A percentile compares a stretch with the other conserved stretches of the same genome.
phyloP scores from a whole-genome alignment of 2,113 vertebrate genomes.

The Asarcornis scutulata region DNA sequence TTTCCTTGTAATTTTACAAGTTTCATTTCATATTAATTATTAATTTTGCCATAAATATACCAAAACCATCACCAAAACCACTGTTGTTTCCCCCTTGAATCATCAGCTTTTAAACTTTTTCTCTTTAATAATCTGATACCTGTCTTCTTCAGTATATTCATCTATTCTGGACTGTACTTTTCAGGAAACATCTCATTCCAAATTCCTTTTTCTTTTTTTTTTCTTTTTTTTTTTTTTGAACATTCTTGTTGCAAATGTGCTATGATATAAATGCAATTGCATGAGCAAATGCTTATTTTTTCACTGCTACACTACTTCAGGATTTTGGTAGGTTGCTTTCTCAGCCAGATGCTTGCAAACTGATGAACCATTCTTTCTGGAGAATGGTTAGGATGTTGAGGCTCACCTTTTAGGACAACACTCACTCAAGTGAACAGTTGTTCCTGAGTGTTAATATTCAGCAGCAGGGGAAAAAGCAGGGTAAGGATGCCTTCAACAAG shows the following conservation, averaged over 20 bases:
- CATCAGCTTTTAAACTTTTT: not conserved
- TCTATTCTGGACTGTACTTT: not conserved
- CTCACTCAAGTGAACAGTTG: not conserved
- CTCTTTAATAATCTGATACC: not conserved
- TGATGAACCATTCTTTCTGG: not conserved
- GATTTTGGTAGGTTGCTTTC: not conserved
- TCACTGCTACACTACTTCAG: not conserved
- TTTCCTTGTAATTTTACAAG: not conserved
- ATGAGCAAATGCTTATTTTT: not conserved
- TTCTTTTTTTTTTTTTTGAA: not conserved
- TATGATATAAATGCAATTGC: not conserved
- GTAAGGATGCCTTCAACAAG: not conserved
- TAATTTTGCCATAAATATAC: not conserved
- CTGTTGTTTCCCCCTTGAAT: not conserved
- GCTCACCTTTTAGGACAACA: not conserved
- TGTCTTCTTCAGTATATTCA: not conserved
- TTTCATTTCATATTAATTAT: not conserved
- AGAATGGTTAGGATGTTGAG: not conserved
- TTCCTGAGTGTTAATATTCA: not conserved
- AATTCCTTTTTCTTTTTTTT: not conserved
- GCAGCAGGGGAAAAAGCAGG: not conserved
- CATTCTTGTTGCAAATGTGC: not conserved
- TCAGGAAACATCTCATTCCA: not conserved
- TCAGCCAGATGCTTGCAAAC: not conserved
- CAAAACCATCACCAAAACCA: not conserved